Conservation (phyloP, 2,113 vertebrate genomes). For the Rhegmatorhina hoffmannsi region DNA sequence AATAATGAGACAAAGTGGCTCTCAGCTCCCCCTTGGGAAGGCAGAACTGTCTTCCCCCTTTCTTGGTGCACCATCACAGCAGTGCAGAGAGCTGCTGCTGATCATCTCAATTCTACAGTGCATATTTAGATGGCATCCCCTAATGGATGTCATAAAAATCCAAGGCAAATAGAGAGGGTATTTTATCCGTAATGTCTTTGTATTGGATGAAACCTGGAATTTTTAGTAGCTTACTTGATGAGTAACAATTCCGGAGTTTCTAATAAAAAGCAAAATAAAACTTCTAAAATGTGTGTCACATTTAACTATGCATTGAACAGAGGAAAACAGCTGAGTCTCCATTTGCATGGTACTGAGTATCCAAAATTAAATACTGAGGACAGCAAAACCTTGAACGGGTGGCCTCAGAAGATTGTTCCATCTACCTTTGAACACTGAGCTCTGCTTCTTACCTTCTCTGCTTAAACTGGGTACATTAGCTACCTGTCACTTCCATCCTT, state of each 20-base stretch:
- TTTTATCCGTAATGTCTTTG: background rate
- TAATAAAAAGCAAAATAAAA: background rate
- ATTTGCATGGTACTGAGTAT: background rate
- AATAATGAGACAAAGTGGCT: background rate
- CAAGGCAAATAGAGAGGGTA: background rate
- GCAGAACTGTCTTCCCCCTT: background rate
- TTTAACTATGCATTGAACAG: background rate
- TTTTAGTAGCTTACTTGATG: background rate
- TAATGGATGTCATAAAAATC: background rate
- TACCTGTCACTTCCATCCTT: background rate
- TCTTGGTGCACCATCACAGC: background rate
- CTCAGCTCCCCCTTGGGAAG: background rate
- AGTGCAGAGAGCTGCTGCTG: background rate
- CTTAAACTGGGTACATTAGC: background rate
- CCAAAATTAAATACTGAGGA: background rate
- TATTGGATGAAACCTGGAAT: background rate
- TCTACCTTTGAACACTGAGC: background rate
- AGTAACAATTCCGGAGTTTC: background rate
- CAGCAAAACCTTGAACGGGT: background rate
- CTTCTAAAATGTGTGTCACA: background rate
- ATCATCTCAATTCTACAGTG: rapidly evolving
- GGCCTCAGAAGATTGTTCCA: background rate
- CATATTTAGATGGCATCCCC: background rate
- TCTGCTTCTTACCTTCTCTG: background rate
- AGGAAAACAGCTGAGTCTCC: background rate